Conservation (phyloP, 2,113 vertebrate genomes). For the Cephalopterus ornatus region DNA sequence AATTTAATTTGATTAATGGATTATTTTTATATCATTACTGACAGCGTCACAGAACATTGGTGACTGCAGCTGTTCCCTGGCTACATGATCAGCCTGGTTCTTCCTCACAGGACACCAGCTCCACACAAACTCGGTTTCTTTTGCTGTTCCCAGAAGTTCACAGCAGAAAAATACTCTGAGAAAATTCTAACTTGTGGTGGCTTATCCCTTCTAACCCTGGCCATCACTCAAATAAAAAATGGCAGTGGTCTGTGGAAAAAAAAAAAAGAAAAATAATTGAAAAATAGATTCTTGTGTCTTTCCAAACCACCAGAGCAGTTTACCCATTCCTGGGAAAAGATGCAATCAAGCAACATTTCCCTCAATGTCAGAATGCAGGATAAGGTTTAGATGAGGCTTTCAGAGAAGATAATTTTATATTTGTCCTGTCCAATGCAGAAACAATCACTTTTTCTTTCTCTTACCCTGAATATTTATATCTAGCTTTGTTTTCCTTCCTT, state of each 20-base stretch:
- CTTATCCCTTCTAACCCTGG: background rate
- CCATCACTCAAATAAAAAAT: background rate
- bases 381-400: background rate
- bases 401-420: background rate
- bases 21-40: background rate
- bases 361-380: background rate
- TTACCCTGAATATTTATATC: background rate
- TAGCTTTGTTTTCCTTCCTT: background rate
- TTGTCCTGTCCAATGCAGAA: background rate
- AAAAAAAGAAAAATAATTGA: conserved; percentile 8
- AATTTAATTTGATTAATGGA: background rate
- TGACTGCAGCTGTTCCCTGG: background rate
- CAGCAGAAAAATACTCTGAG: background rate
- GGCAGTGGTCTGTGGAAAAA: background rate
- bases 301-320: conserved; percentile 28
- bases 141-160: background rate
- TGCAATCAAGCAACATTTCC: background rate
- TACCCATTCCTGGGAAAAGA: background rate
- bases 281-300: background rate
- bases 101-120: background rate
- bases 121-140: background rate
- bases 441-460: background rate
- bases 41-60: background rate
- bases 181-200: background rate
- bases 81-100: background rate